These are phyloP conservation scores for Corythaeola cristata DNA, from an alignment of 2,113 vertebrate genomes.

Conservation along the genomic window DNA sequence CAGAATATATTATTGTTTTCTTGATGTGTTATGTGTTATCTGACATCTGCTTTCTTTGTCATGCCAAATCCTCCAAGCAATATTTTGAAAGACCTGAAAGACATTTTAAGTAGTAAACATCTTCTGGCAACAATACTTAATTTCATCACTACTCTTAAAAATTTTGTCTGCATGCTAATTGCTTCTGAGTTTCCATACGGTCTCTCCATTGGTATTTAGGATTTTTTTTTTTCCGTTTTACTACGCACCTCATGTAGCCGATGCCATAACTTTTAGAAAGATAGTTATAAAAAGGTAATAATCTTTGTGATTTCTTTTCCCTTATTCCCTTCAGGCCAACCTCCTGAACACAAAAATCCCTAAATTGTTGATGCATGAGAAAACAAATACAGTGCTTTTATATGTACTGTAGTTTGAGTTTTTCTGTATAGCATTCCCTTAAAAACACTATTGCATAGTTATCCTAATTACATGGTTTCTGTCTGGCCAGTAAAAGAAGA, in stretches of 20 bases:
- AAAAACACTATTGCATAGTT: conserved; percentile 13
- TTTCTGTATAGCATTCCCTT: conserved; percentile 1
- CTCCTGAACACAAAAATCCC: conserved; percentile 46
- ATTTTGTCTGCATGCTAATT: conserved; percentile 58
- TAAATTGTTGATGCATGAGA: conserved; percentile 53
- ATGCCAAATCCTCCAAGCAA: conserved; percentile 61
- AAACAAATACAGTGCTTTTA: conserved; percentile 55
- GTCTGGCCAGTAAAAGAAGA: conserved; percentile 22
- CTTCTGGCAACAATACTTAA: conserved; percentile 64
- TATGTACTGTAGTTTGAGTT: conserved; percentile 32
- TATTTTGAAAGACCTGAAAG: conserved; percentile 63
- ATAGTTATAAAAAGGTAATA: conserved; percentile 67
- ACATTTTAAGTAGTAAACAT: conserved; percentile 62
- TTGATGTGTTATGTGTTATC: conserved; percentile 58
- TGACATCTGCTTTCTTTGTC: conserved; percentile 65
- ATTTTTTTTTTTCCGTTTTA: conserved; percentile 21
- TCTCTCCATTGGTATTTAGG: conserved; percentile 18
- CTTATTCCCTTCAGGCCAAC: conserved; percentile 40
- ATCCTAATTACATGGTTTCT: conserved; percentile 45
- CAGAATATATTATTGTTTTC: conserved; percentile 56
- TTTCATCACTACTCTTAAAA: conserved; percentile 72
- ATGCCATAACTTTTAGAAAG: conserved; percentile 58
- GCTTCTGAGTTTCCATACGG: conserved; percentile 49
- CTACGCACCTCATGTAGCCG: conserved; percentile 15
- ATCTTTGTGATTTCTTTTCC: conserved; percentile 52